Conservation (phyloP, 2,888 invertebrate genomes). For the Drosophila borborema region DNA sequence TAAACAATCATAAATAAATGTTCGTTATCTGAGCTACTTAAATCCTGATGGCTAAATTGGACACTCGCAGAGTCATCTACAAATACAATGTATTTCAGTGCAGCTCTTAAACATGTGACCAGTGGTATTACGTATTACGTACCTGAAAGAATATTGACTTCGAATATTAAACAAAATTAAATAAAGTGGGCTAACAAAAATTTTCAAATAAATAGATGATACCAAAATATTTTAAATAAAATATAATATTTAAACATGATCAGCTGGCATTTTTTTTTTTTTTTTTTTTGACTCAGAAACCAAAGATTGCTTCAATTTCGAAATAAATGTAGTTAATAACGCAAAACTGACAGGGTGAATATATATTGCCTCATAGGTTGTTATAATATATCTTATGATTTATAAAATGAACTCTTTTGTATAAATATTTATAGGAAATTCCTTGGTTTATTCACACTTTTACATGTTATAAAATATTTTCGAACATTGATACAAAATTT, state of each 20-base stretch:
- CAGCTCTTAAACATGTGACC: neutral
- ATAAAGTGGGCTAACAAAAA: neutral
- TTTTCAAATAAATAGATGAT: neutral
- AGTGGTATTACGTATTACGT: neutral
- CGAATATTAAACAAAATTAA: neutral
- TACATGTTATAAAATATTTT: conserved; percentile 22
- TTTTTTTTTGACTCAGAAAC: neutral
- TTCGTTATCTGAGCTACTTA: no score
- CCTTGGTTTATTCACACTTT: conserved; percentile 35
- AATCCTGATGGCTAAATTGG: no score
- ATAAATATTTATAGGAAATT: conserved; percentile 23
- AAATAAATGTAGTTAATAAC: neutral
- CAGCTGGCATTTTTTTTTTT: neutral
- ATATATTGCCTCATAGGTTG: neutral
- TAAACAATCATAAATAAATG: no score
- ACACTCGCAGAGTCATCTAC: no score
- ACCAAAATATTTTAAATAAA: neutral
- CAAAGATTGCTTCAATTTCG: neutral
- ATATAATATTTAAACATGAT: neutral
- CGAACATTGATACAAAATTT: conserved; percentile 44
- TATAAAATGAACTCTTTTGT: conserved; percentile 38
- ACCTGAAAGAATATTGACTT: neutral
- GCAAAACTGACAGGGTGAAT: neutral
- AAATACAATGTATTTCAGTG: no score
- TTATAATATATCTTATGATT: neutral